phyloP scores from a whole-genome alignment of 2,113 vertebrate species.

The Microcebus ravelobensis region DNA sequence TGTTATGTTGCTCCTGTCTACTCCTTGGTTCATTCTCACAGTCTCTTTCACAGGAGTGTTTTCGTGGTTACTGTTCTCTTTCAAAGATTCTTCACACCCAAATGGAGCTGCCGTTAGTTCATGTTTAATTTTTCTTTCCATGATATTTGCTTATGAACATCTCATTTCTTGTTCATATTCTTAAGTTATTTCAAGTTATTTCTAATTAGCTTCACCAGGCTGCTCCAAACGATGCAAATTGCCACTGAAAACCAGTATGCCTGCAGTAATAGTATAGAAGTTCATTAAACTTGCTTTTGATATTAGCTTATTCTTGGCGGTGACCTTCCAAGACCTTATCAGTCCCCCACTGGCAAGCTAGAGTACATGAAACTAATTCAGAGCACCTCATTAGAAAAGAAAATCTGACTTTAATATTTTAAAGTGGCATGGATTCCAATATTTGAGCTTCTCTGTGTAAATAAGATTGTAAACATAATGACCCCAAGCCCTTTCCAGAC shows the following conservation, averaged over 20 bases:
- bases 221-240: not conserved
- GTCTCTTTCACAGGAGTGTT: fast-evolving
- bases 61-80: not conserved
- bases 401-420: constrained; percentile 5
- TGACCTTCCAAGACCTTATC: constrained; percentile 29
- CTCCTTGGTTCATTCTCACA: no score
- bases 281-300: constrained; percentile 52
- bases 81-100: not conserved
- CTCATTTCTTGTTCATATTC: constrained; percentile 30
- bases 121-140: not conserved
- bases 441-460: constrained; percentile 14
- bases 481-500: not conserved
- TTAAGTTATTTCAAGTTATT: constrained; percentile 55
- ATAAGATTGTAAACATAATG: not conserved
- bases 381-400: not conserved
- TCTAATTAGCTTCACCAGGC: not conserved
- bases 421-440: not conserved
- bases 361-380: not conserved
- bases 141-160: constrained; percentile 10
- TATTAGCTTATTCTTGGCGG: not conserved
- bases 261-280: not conserved
- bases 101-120: not conserved
- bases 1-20: not conserved
- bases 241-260: not conserved
- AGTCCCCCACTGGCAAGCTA: not conserved